These are phyloP conservation scores for Carpatolechia fugitivella DNA, from an alignment of 2,888 invertebrate species.

Conservation along the genomic window DNA sequence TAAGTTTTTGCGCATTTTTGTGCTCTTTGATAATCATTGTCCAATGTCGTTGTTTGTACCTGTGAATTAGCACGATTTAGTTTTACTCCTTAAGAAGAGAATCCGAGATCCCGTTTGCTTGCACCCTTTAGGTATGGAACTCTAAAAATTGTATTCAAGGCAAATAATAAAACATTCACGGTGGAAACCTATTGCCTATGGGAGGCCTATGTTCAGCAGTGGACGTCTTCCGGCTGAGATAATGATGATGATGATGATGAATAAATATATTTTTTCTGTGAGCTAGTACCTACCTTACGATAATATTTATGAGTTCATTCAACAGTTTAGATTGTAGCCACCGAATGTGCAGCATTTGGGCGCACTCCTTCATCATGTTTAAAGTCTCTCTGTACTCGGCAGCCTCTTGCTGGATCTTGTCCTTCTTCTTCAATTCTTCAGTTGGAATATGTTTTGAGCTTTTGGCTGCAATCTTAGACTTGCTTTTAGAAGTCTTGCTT, in stretches of 20 bases:
- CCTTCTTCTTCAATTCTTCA: slow-evolving; percentile 28
- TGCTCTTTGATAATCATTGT: slow-evolving; percentile 59
- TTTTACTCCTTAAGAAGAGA: no score
- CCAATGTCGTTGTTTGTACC: slow-evolving; percentile 62
- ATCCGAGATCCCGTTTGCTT: no score
- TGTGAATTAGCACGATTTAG: no score
- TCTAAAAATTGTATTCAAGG: no score
- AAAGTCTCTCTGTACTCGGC: slow-evolving; percentile 51
- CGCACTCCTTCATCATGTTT: slow-evolving; percentile 52
- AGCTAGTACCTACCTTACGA: slow-evolving; percentile 58
- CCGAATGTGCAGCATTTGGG: slow-evolving; percentile 49
- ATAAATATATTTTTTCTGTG: no score
- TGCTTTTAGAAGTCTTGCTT: neutral
- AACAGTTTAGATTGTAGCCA: slow-evolving; percentile 59
- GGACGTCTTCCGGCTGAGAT: no score
- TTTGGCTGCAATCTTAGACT: neutral
- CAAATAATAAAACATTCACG: no score
- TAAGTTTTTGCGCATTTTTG: slow-evolving; percentile 29
- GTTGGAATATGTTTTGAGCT: slow-evolving; percentile 23
- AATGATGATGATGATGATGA: no score
- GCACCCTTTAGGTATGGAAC: no score
- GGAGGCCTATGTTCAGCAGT: no score
- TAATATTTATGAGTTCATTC: slow-evolving; percentile 46
- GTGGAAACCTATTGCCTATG: no score
- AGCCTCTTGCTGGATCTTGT: slow-evolving; percentile 7